Base-by-base conservation (phyloP, 2,113 vertebrate species). In the Mesembrinibis cayennensis region DNA sequence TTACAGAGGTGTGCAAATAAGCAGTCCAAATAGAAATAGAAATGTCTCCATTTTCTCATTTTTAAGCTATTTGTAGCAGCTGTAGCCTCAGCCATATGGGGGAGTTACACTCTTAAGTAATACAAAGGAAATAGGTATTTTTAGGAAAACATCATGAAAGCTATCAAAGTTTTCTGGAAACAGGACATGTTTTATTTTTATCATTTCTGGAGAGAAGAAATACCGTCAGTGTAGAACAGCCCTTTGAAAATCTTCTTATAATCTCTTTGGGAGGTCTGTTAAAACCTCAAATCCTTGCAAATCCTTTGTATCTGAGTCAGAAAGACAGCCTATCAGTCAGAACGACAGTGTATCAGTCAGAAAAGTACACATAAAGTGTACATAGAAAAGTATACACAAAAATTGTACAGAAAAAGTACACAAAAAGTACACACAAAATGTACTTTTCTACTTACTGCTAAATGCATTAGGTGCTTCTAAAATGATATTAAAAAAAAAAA, bases 71-170 rank as follows among this genome's bases (percentile, higher is more conserved):
- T 87, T 82, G 65, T 87, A 91, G 61, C 69, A 87, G 55, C 86
- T 96, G 67, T 93, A 56, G 91, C 73, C 70, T 94, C 82, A 71
- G 44, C 74, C 87, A 47, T 93, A 88, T 58, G 70, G 45, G 79
- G 55, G 47, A 80, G 62, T 86, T 95, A 91, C 45, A 59, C 81
- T 90, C 56, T 88, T 87, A 91, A 95, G 38, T 90, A 93, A 79
- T 90, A 90, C 29, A 94, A 95, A 96, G 93, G 45, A 74, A 92
- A 88, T 58, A 61, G 59, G 47, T 93, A 77, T 94, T 95, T 91
- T 86, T 83, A 93, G 77, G 80, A 66, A 89, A 87, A 92, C 42
- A 82, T 55, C 38, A 40, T 85, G 40, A 85, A 95, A 47, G 34
- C 23, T 30, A 70, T 94, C 52, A 59, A 66, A 58, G 71, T 86